Percentiles rank a stretch among this genome's conserved stretches.
Evolutionary conservation across 2,113 vertebrate genomes (phyloP).

Genomic region (Catharus minimus): DNA sequence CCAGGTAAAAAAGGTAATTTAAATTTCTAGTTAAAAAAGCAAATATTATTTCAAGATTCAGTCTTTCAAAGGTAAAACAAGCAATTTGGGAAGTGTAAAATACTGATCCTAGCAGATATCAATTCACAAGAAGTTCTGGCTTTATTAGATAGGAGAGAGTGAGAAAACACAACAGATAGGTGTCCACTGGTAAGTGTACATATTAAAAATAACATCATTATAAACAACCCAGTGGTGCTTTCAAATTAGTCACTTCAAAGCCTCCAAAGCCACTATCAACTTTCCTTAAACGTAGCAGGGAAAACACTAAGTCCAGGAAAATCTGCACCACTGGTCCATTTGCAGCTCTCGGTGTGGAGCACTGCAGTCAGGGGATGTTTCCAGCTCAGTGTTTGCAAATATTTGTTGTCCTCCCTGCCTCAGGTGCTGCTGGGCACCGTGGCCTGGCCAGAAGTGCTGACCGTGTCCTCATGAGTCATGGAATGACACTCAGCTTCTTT

Average conservation of each 20-base stretch:
- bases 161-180: not conserved
- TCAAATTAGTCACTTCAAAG: not conserved
- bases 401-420: not conserved
- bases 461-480: not conserved
- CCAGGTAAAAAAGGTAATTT: not conserved
- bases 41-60: not conserved
- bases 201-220: not conserved
- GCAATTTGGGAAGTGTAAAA: not conserved
- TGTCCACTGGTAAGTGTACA: not conserved
- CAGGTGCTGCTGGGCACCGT: not conserved
- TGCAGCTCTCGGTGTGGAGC: not conserved
- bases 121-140: not conserved
- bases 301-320: not conserved
- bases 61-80: not conserved
- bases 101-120: not conserved
- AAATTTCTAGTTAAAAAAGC: not conserved
- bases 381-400: not conserved
- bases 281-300: rapidly evolving
- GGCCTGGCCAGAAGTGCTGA: not conserved
- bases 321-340: not conserved
- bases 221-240: not conserved
- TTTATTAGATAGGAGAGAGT: not conserved
- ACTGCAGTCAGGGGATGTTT: not conserved
- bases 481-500: not conserved
- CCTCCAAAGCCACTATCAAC: not conserved